phyloP scores from a whole-genome alignment of 2,888 invertebrate species.

The Romanomermis culicivorax region DNA sequence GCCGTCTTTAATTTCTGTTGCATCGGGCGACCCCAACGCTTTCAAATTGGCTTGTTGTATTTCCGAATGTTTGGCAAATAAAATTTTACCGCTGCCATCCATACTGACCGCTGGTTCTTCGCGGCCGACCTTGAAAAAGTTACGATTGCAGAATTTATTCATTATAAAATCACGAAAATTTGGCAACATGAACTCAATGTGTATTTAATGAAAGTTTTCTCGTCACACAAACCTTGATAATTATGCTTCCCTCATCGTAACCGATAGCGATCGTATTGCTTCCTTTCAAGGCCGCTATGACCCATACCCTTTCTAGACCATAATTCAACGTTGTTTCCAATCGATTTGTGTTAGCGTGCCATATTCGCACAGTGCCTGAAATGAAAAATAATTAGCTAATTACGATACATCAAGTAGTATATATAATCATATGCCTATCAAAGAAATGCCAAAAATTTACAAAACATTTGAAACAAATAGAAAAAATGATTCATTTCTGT shows the following conservation, averaged over 20 bases:
- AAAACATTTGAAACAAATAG: background rate
- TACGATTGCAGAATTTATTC: background rate
- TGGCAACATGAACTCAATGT: too few relatives aligned
- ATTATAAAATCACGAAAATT: background rate
- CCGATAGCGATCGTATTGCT: constrained; percentile 89
- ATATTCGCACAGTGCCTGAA: constrained; percentile 69
- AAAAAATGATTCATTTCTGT: too few relatives aligned
- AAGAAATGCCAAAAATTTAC: background rate
- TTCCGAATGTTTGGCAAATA: constrained; percentile 96
- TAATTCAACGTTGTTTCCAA: constrained; percentile 90
- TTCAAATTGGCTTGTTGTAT: constrained; percentile 49
- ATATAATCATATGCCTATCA: too few relatives aligned
- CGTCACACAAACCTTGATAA: constrained; percentile 73
- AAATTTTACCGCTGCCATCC: constrained; percentile 93
- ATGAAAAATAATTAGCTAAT: background rate
- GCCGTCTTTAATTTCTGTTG: constrained; percentile 45
- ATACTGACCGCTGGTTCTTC: constrained; percentile 91
- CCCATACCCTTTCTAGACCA: constrained; percentile 93
- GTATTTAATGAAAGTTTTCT: constrained; percentile 8
- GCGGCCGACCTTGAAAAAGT: constrained; percentile 46
- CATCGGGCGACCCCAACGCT: constrained; percentile 24
- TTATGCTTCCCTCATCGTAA: constrained; percentile 88
- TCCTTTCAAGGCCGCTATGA: constrained; percentile 70
- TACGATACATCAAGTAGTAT: too few relatives aligned
- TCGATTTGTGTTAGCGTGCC: constrained; percentile 92